A percentile compares a stretch with the other conserved stretches of the same genome.
phyloP scores from a whole-genome alignment of 2,888 invertebrate species.

The Caenorhabditis japonica region DNA sequence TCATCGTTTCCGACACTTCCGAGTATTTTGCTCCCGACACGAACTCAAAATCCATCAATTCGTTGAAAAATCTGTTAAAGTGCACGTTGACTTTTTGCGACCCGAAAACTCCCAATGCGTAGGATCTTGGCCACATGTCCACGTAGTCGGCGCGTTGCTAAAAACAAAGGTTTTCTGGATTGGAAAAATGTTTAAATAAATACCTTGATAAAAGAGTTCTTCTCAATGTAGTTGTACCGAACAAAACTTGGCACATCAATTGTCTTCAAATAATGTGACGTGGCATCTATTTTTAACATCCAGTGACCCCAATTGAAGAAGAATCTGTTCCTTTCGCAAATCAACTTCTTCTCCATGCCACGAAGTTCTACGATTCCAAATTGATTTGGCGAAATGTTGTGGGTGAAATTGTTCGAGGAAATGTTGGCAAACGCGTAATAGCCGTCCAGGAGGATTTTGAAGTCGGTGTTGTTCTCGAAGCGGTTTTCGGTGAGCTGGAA shows the following conservation, averaged over 20 bases:
- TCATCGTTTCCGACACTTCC: conserved; percentile 82
- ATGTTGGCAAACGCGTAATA: conserved; percentile 93
- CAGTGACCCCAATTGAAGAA: conserved; percentile 74
- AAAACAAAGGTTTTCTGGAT: conserved; percentile 1
- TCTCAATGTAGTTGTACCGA: conserved; percentile 75
- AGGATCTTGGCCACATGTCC: conserved; percentile 82
- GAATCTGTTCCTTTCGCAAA: conserved; percentile 81
- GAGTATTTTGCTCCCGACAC: conserved; percentile 83
- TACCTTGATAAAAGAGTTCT: conserved; percentile 65
- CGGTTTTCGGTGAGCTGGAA: conserved; percentile 76
- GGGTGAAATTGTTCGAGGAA: conserved; percentile 87
- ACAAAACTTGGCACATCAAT: conserved; percentile 64
- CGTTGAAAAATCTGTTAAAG: conserved; percentile 89
- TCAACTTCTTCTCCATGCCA: conserved; percentile 96
- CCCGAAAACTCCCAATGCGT: conserved; percentile 91
- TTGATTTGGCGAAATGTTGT: conserved; percentile 85
- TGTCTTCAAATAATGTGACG: conserved; percentile 65
- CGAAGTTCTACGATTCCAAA: conserved; percentile 81
- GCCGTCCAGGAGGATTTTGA: conserved; percentile 89
- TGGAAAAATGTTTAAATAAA: background rate
- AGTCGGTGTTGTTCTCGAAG: conserved; percentile 88
- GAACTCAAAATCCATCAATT: conserved; percentile 86
- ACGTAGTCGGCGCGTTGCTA: conserved; percentile 68
- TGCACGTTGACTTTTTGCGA: conserved; percentile 89
- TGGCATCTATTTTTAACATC: conserved; percentile 71